Percentiles rank a stretch among this genome's conserved stretches.
phyloP scores from a whole-genome alignment of 2,797 vertebrate genomes.

The Pangasius djambal region DNA sequence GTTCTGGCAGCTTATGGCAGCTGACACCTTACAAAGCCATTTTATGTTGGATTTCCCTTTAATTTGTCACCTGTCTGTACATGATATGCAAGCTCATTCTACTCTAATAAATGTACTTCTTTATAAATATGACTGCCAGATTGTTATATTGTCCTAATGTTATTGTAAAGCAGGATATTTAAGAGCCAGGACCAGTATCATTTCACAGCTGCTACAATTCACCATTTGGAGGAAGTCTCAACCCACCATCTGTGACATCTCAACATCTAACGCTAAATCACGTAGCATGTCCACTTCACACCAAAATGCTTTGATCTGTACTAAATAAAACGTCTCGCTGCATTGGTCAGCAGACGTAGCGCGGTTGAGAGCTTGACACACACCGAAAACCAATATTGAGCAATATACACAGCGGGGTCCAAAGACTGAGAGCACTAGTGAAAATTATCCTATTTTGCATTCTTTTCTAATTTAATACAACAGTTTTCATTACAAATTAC shows the following conservation, averaged over 20 bases:
- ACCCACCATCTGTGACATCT: not conserved
- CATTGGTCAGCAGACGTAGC: not conserved
- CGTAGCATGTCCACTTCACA: not conserved
- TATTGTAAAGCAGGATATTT: not conserved
- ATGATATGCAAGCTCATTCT: not conserved
- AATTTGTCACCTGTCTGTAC: not conserved
- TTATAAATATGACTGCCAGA: not conserved
- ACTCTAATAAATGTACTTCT: not conserved
- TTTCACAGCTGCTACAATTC: not conserved
- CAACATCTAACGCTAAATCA: not conserved
- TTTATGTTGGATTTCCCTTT: not conserved
- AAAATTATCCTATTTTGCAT: not conserved
- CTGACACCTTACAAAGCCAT: not conserved
- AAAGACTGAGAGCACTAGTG: not conserved
- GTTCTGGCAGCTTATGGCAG: not conserved
- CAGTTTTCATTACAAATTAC: not conserved
- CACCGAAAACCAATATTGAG: not conserved
- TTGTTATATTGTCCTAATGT: not conserved
- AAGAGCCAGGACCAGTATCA: not conserved
- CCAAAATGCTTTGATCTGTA: not conserved
- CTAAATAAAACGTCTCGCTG: not conserved
- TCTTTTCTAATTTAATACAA: no score
- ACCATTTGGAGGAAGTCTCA: not conserved
- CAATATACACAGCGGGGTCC: not conserved
- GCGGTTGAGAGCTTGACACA: no score